A percentile compares a stretch with the other conserved stretches of the same genome.
Evolutionary conservation across 2,113 vertebrate species (phyloP).

Genomic region (Electrona antarctica): DNA sequence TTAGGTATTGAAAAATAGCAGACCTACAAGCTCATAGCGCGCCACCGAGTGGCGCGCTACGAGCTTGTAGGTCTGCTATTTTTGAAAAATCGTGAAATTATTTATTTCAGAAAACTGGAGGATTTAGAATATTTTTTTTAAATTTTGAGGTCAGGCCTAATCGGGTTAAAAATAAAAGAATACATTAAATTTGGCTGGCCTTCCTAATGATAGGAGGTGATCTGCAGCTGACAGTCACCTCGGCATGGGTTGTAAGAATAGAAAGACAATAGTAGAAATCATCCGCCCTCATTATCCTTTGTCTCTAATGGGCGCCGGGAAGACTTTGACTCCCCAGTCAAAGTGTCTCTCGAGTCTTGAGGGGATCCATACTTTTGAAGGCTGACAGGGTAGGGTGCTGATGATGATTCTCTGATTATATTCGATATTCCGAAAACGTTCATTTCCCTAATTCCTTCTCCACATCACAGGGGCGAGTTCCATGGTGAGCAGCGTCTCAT

Average conservation of each 20-base stretch:
- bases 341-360: constrained; percentile 76
- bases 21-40: too few relatives aligned
- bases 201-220: constrained; percentile 58
- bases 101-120: too few relatives aligned
- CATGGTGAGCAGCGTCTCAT: constrained; percentile 78
- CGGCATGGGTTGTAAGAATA: constrained; percentile 54
- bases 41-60: too few relatives aligned
- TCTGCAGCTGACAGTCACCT: constrained; percentile 71
- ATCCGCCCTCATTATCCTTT: constrained; percentile 77
- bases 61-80: too few relatives aligned
- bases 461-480: constrained; percentile 79
- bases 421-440: constrained; percentile 81
- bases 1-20: too few relatives aligned
- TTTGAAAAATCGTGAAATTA: too few relatives aligned
- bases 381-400: constrained; percentile 78
- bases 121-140: too few relatives aligned
- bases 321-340: constrained; percentile 79
- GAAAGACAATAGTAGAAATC: constrained; percentile 75
- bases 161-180: constrained; percentile 39
- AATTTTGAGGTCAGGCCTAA: too few relatives aligned
- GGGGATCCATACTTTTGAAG: constrained; percentile 79
- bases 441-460: constrained; percentile 81
- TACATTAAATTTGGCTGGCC: constrained; percentile 57
- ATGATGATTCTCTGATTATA: constrained; percentile 81
- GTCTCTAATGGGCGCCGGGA: constrained; percentile 76